Evolutionary conservation across 2,797 vertebrate genomes (phyloP).

Genomic region (Sparidentex hasta): DNA sequence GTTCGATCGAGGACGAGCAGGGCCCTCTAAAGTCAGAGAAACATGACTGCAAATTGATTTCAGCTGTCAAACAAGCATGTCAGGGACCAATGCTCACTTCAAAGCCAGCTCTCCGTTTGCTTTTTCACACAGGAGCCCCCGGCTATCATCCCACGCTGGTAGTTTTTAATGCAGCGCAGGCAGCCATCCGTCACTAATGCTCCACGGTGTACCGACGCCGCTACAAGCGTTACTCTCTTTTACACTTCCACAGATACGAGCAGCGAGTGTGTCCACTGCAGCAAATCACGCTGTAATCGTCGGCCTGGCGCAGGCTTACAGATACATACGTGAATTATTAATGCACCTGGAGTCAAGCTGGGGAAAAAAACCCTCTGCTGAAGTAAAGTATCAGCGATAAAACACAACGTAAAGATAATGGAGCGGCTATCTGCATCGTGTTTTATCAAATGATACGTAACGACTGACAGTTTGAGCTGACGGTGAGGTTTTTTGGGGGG

Average conservation of each 20-base stretch:
- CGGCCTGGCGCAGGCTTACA: not conserved
- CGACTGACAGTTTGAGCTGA: not conserved
- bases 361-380: not conserved
- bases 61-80: not conserved
- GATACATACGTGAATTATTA: constrained; percentile 57
- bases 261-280: constrained; percentile 20
- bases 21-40: not conserved
- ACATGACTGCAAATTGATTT: not conserved
- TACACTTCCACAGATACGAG: constrained; percentile 53
- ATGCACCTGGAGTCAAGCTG: constrained; percentile 31
- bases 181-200: constrained; percentile 55
- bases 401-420: constrained; percentile 28
- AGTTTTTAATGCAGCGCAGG: constrained; percentile 42
- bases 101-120: constrained; percentile 22
- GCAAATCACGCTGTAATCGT: constrained; percentile 26
- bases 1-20: not conserved
- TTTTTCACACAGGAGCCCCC: constrained; percentile 36
- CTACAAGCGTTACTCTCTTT: constrained; percentile 51
- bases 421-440: not conserved
- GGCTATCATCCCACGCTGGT: constrained; percentile 31
- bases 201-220: constrained; percentile 27
- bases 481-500: not conserved
- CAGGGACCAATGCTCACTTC: constrained; percentile 10
- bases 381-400: constrained; percentile 26
- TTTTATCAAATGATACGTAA: not conserved